These are phyloP conservation scores for Aricia artaxerxes DNA, from an alignment of 2,888 invertebrate genomes.

Conservation along the genomic window DNA sequence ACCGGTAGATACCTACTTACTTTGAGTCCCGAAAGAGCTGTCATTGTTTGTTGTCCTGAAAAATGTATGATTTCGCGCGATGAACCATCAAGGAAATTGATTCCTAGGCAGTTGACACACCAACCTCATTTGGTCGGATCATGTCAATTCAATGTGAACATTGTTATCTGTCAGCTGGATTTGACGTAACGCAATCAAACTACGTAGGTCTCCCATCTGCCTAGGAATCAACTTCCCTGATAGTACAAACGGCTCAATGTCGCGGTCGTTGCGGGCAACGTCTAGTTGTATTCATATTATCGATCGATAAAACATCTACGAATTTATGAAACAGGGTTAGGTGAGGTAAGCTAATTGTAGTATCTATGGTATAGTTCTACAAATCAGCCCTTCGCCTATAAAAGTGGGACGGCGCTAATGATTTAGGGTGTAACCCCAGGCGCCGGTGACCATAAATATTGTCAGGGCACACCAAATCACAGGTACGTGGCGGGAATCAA, in stretches of 20 bases:
- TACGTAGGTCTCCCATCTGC: too few species aligned
- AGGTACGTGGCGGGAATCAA: slow-evolving; percentile 31
- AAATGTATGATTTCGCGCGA: too few species aligned
- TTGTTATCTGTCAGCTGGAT: too few species aligned
- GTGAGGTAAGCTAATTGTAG: not conserved
- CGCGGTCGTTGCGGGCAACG: not conserved
- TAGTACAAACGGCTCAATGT: not conserved
- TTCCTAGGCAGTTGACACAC: too few species aligned
- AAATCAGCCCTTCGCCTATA: slow-evolving; percentile 46
- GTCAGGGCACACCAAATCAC: slow-evolving; percentile 37
- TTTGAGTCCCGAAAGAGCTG: too few species aligned
- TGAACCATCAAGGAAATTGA: too few species aligned
- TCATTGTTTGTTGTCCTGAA: too few species aligned
- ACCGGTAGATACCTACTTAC: too few species aligned
- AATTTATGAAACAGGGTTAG: not conserved
- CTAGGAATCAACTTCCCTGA: too few species aligned
- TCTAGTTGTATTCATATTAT: not conserved
- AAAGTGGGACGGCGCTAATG: slow-evolving; percentile 55
- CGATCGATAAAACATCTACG: not conserved
- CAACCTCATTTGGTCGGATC: too few species aligned
- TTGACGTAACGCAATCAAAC: too few species aligned
- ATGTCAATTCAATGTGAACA: too few species aligned
- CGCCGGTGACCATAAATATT: slow-evolving; percentile 42
- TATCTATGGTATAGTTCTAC: not conserved
- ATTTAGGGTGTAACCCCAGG: slow-evolving; percentile 52